Base-by-base conservation (phyloP, 2,888 invertebrate genomes). In the Synergus japonicus region DNA sequence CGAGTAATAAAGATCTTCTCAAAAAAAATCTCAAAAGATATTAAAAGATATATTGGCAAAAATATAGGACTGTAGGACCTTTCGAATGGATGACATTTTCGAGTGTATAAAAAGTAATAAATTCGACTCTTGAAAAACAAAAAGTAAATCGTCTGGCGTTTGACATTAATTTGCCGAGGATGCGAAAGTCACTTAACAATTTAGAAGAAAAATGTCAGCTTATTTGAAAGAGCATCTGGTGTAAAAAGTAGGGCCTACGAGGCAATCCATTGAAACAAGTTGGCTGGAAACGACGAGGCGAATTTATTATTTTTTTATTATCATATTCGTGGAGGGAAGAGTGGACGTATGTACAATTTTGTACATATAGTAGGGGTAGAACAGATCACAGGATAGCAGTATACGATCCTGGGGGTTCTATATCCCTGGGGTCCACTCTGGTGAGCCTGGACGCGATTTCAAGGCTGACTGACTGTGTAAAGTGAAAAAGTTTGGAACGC, bases 391-490 rank as follows among this genome's bases (percentile, higher is more conserved):
- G 49, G 37, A 73, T 41, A 85, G 87, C 86, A 87, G 85, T 83
- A 87, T 83, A 82, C 81, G 83, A 86, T 83, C 85, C 86, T 83
- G 82, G 84, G 82, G 79, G 15, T 49, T 73, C 54, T 73, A 37
- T 49, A 73, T 73, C 86, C 83, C 73, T 78, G 83, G 87, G 87
- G 88, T 88, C 86, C 85, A 83, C 80, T 78, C 69, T 79, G 44
- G 76, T 54, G 76, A 78, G 69, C 73, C 88, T 84, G 85, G 82
- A 82, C 85, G 80, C 86, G 86, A 89, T 89, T 89, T 90, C 89
- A 88, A 87, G 88, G 87, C 86, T 89, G 87, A 87, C 88, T 88
- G 88, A 85, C 81, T 86, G 84, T 85, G 84, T 85, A 89, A 89
- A 89, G 88, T 88, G 88, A 90, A 89, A 89, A 89, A 89, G 81